A percentile compares a stretch with the other conserved stretches of the same genome.
These are phyloP conservation scores for Bubo blakistoni DNA, from an alignment of 2,113 vertebrate genomes.

Conservation along the genomic window DNA sequence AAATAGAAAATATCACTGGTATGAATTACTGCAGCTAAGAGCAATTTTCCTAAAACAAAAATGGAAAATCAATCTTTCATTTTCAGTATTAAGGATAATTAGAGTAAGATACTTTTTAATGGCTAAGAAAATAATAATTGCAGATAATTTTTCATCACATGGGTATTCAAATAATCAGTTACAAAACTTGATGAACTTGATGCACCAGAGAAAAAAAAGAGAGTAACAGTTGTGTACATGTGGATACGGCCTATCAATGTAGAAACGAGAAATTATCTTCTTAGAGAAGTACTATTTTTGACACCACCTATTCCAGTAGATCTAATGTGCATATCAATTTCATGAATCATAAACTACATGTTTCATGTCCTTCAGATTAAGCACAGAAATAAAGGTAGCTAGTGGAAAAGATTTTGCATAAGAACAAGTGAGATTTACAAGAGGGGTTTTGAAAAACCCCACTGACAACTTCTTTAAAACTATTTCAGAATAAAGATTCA, in stretches of 20 bases:
- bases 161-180: constrained; percentile 9
- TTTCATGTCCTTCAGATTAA: constrained; percentile 19
- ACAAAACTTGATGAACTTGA: constrained; percentile 21
- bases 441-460: background rate
- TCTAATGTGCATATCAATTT: background rate
- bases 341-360: background rate
- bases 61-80: background rate
- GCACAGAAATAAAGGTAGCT: constrained; percentile 3
- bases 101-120: background rate
- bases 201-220: background rate
- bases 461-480: background rate
- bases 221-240: background rate
- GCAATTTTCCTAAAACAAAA: background rate
- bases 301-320: background rate
- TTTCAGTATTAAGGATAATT: constrained; percentile 10
- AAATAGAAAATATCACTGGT: background rate
- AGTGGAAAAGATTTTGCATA: background rate
- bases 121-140: background rate
- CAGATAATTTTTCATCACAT: constrained; percentile 32
- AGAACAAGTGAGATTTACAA: background rate
- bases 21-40: background rate
- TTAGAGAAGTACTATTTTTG: background rate
- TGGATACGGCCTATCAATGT: background rate
- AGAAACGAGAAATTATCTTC: constrained; percentile 12
- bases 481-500: constrained; percentile 20